A percentile compares a stretch with the other conserved stretches of the same genome.
Evolutionary conservation across 1,140 invertebrate genomes (phyloP).

Genomic region (Apolygus lucorum): DNA sequence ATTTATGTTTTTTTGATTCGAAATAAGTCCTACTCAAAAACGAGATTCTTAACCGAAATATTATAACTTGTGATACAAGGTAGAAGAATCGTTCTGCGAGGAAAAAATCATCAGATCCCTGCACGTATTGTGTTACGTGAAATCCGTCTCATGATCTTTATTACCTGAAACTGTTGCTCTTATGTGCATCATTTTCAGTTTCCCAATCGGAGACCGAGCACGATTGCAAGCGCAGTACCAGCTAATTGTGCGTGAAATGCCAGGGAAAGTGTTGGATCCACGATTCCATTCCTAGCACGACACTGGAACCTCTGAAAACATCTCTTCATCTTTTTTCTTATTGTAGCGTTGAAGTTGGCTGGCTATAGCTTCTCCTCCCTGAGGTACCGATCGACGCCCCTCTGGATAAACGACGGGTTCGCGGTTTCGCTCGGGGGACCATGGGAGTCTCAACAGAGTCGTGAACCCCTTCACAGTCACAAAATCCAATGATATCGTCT

Average conservation of each 20-base stretch:
- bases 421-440: not conserved
- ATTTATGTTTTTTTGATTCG: too few species aligned
- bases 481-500: not conserved
- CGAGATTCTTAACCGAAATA: too few species aligned
- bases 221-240: not conserved
- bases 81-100: too few species aligned
- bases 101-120: too few species aligned
- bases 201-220: not conserved
- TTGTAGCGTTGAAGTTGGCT: not conserved
- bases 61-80: too few species aligned
- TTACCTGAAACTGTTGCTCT: not conserved
- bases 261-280: not conserved
- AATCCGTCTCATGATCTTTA: not conserved
- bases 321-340: not conserved
- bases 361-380: not conserved
- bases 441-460: not conserved
- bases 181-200: not conserved
- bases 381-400: not conserved
- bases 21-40: too few species aligned
- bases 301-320: not conserved
- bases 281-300: not conserved
- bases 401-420: not conserved
- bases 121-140: too few species aligned
- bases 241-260: not conserved
- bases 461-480: not conserved